phyloP scores from a whole-genome alignment of 2,797 vertebrate species.

The Peromyscus melanophrys region DNA sequence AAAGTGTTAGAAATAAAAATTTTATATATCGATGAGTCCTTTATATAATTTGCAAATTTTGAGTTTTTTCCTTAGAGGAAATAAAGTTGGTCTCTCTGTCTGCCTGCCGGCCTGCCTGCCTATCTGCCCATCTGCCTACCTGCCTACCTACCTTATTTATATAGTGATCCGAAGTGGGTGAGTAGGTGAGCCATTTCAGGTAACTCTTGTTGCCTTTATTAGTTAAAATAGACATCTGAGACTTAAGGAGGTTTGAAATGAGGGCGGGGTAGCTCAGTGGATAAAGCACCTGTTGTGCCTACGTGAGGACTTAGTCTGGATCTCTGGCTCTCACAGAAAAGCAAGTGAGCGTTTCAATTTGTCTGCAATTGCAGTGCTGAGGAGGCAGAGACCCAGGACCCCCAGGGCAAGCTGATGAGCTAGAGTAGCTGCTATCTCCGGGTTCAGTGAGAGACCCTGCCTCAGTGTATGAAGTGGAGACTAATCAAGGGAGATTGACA shows the following conservation, averaged over 20 bases:
- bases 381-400: not conserved
- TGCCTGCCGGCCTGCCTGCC: not conserved
- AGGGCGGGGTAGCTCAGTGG: not conserved
- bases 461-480: not conserved
- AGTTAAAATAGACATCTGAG: not conserved
- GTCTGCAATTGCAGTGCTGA: not conserved
- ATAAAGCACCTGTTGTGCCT: not conserved
- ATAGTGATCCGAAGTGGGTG: not conserved
- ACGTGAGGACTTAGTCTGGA: not conserved
- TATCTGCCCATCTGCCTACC: not conserved
- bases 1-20: conserved; percentile 4
- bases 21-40: not conserved
- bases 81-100: not conserved
- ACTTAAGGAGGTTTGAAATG: not conserved
- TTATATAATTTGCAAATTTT: not conserved
- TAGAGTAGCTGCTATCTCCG: not conserved
- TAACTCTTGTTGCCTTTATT: not conserved
- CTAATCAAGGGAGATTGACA: not conserved
- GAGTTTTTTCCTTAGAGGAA: not conserved
- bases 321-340: not conserved
- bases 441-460: not conserved
- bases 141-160: not conserved
- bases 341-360: not conserved
- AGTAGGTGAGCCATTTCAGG: not conserved
- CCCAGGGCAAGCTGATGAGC: not conserved